Base-by-base conservation (phyloP, 1,140 invertebrate genomes). In the Hylaeus anthracinus region DNA sequence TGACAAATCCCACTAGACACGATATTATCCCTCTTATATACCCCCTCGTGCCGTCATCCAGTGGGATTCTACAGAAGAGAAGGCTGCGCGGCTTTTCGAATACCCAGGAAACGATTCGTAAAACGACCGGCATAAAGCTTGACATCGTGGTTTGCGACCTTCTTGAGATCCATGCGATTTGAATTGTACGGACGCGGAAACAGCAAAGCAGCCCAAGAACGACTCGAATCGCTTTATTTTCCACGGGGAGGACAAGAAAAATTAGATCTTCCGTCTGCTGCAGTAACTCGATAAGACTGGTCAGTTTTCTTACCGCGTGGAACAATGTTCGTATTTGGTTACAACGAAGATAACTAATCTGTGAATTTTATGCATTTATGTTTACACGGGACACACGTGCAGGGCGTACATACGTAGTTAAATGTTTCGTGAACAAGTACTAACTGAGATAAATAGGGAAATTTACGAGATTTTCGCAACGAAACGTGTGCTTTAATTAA, bases 1-100 rank as follows among this genome's bases (percentile, higher is more conserved):
- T 67, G 76, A 87, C 84, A 88, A 88, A 88, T 88, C 87, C 86
- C 84, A 84, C 86, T 82, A 88, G 84, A 88, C 86, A 84, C 69
- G 87, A 86, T 88, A 87, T 86, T 87, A 88, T 88, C 81, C 81
- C 84, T 80, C 84, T 86, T 86, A 83, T 86, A 86, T 74, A 86
- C 84, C 84, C 56, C 83, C 76, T 48, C 72, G 58, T 69, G 56
- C 69, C 76, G 58, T 85, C 75, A 86, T 86, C 84, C 81, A 83
- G n/a, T 55, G 55, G 80, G 81, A 86, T 86, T 83, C 72, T 60
- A 71, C 8, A 66, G 66, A 53, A 41, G 48, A 71, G 60, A 71
- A 69, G 53, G 58, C 60, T 51, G 61, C 64, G 72, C 84, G 64
- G 75, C 80, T 86, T 79, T 61, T 56, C 71, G 48, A 78, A 82